phyloP scores from a whole-genome alignment of 2,113 vertebrate species.

The Pleuronectes platessa region DNA sequence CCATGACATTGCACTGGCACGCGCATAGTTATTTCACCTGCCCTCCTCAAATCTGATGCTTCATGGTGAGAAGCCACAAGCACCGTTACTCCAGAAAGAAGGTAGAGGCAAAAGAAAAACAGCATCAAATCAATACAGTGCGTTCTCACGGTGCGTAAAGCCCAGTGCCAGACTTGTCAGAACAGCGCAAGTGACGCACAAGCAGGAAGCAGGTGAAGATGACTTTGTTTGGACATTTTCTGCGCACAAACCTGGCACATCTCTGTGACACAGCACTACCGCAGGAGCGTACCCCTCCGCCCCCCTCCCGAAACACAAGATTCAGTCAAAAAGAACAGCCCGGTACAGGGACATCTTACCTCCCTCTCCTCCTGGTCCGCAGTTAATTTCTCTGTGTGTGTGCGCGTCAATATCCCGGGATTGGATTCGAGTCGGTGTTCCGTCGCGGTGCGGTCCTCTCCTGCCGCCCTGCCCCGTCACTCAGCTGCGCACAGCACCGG shows the following conservation, averaged over 20 bases:
- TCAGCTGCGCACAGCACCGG: slow-evolving; percentile 78
- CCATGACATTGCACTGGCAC: slow-evolving; percentile 36
- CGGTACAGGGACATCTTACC: slow-evolving; percentile 46
- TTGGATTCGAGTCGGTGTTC: slow-evolving; percentile 35
- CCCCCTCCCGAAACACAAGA: not conserved
- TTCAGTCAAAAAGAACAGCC: no score
- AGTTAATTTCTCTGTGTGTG: slow-evolving; percentile 16
- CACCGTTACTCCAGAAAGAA: not conserved
- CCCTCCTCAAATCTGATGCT: slow-evolving; percentile 28
- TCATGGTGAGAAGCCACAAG: slow-evolving; percentile 3
- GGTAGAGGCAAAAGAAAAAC: not conserved
- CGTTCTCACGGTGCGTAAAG: not conserved
- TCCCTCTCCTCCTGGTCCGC: slow-evolving; percentile 30
- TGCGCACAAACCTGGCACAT: slow-evolving; percentile 5
- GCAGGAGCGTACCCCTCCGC: not conserved
- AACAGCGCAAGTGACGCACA: not conserved
- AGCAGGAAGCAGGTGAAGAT: slow-evolving; percentile 26
- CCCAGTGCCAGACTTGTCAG: not conserved
- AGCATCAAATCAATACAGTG: not conserved
- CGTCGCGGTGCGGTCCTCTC: slow-evolving; percentile 54
- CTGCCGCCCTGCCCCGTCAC: slow-evolving; percentile 72
- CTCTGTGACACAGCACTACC: not conserved
- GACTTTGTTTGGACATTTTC: slow-evolving; percentile 33
- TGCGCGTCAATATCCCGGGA: slow-evolving; percentile 28
- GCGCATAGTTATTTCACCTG: slow-evolving; percentile 33